A percentile compares a stretch with the other conserved stretches of the same genome.
These are phyloP conservation scores for Tringa solitaria DNA, from an alignment of 2,113 vertebrate species.

Conservation along the genomic window DNA sequence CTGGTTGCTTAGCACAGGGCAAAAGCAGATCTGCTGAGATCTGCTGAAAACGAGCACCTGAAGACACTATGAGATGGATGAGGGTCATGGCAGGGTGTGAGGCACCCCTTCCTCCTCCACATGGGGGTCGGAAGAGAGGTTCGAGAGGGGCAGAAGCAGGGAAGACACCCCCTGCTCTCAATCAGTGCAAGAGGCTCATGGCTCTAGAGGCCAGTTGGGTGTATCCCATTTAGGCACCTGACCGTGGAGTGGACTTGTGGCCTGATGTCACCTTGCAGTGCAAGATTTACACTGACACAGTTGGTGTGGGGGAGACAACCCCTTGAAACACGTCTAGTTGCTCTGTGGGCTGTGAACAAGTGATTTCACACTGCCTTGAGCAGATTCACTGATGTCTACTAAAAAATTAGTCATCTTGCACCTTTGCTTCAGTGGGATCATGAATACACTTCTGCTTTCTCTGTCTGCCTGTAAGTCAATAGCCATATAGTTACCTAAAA, in stretches of 20 bases:
- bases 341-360: neutral
- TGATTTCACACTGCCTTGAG: neutral
- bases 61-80: neutral
- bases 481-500: neutral
- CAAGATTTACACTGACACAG: neutral
- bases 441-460: neutral
- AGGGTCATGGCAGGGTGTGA: neutral
- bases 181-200: accelerated
- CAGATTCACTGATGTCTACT: neutral
- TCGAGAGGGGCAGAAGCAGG: neutral
- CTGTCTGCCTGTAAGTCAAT: neutral
- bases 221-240: neutral
- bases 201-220: neutral
- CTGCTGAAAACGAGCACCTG: neutral
- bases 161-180: neutral
- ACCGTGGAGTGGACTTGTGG: neutral
- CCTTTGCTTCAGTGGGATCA: neutral
- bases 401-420: neutral
- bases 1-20: neutral
- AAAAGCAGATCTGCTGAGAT: neutral
- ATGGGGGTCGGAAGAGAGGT: neutral
- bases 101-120: neutral
- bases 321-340: neutral
- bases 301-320: neutral
- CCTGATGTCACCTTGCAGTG: neutral